Base-by-base conservation (phyloP, 2,888 invertebrate species). In the Sinelater perroti region DNA sequence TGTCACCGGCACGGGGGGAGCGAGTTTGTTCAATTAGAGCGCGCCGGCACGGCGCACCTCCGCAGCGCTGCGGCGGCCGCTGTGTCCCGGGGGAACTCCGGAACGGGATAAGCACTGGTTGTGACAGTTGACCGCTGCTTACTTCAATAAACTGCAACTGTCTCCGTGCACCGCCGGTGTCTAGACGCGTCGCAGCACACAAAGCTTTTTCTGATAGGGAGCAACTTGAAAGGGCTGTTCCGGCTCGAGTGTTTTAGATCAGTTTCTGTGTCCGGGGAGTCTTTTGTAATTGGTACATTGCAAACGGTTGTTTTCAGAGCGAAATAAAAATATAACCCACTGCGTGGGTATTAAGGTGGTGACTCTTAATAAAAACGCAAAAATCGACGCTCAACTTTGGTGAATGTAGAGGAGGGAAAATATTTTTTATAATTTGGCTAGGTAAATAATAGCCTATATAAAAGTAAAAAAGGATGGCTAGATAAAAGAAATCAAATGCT, bases 91-190 rank as follows among this genome's bases (percentile, higher is more conserved):
- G 56, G 49, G 54, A 55, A 38, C 3, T 26, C 18, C 16, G 28
- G 26, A 38, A 2, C 33, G 5, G 7, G 17, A 30, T 17, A 17
- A 49, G 49, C 42, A 46, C 30, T 49, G 49, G 26, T 26, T 44
- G 56, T 49, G 56, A 56, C 56, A 56, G 49, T 49, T 56, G 56
- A 56, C 56, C 56, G 49, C 49, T 42, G 46, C 46, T 54, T 36
- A 56, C 56, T 56, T 56, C 56, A 56, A 56, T 56, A 56, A 56
- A 56, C 49, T 31, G 49, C 56, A 49, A 56, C 49, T 56, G 51
- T 51, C 51, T 42, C 31, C 33, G 6, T 51, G 16, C 5, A 18
- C 21, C 17, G 28, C 42, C 31, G 16, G 24, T 21, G 42, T 51
- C 51, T 42, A 31, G 42, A 51, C 51, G 11, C 17, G 47, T 31